Percentiles rank a stretch among this genome's conserved stretches.
Evolutionary conservation across 2,797 vertebrate species (phyloP).

Genomic region (Merluccius polli): DNA sequence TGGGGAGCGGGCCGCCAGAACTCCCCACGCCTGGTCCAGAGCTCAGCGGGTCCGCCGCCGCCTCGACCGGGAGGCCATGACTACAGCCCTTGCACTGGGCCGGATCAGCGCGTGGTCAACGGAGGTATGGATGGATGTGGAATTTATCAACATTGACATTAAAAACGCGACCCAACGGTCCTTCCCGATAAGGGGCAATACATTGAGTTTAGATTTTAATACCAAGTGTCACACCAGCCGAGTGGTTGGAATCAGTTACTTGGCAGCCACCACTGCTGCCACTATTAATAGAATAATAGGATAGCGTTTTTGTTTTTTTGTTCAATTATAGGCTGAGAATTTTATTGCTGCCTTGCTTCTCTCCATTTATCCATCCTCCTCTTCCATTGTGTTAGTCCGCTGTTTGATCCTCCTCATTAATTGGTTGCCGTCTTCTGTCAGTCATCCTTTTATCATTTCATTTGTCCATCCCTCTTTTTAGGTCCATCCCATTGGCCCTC

Average conservation of each 20-base stretch:
- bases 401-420: constrained; percentile 56
- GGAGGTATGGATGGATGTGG: constrained; percentile 80
- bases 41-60: constrained; percentile 79
- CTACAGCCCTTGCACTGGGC: constrained; percentile 86
- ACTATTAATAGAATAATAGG: background rate
- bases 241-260: background rate
- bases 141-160: background rate
- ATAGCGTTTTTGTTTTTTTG: background rate
- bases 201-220: background rate
- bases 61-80: constrained; percentile 89
- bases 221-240: background rate
- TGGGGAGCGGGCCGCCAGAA: constrained; percentile 94
- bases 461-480: constrained; percentile 83
- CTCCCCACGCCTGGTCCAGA: constrained; percentile 86
- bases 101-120: constrained; percentile 96
- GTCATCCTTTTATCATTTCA: constrained; percentile 78
- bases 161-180: background rate
- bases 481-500: constrained; percentile 92
- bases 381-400: constrained; percentile 61
- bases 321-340: background rate
- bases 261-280: background rate
- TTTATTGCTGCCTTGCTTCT: constrained; percentile 36
- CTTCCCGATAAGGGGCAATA: background rate
- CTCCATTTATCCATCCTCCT: constrained; percentile 36
- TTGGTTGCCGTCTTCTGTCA: constrained; percentile 80